These are phyloP conservation scores for Eristalinus aeneus DNA, from an alignment of 2,888 invertebrate genomes.

Conservation along the genomic window DNA sequence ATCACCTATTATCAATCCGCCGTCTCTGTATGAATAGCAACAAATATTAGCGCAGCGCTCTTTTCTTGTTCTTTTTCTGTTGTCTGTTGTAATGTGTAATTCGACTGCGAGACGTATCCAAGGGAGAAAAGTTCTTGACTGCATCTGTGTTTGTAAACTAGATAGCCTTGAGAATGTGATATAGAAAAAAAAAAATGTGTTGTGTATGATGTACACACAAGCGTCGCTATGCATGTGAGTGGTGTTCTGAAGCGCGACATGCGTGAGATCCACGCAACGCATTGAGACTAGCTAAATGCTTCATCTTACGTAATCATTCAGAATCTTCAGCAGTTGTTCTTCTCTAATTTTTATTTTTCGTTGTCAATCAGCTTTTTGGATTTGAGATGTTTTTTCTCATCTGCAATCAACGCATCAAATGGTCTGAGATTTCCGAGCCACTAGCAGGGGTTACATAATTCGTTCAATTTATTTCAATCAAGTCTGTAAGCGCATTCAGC, in stretches of 20 bases:
- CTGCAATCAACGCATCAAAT: slow-evolving; percentile 18
- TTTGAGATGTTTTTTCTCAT: slow-evolving; percentile 5
- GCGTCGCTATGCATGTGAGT: slow-evolving; percentile 57
- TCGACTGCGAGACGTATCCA: slow-evolving; percentile 20
- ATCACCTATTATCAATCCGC: slow-evolving; percentile 59
- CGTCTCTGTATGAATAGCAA: slow-evolving; percentile 25
- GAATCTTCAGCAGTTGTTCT: slow-evolving; percentile 1
- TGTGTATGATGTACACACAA: slow-evolving; percentile 32
- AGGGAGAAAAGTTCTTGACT: slow-evolving; percentile 41
- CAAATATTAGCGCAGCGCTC: slow-evolving; percentile 31
- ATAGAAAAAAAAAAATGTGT: slow-evolving; percentile 2
- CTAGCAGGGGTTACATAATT: not conserved
- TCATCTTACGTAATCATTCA: slow-evolving; percentile 37
- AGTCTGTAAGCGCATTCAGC: not conserved
- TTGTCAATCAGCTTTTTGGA: not conserved
- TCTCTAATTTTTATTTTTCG: not conserved
- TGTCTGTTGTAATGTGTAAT: slow-evolving; percentile 62
- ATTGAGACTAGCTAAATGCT: slow-evolving; percentile 55
- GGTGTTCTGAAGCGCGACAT: slow-evolving; percentile 59
- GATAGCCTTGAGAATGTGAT: slow-evolving; percentile 56
- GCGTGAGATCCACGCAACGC: slow-evolving; percentile 67
- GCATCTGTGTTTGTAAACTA: slow-evolving; percentile 65
- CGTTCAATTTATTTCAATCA: not conserved
- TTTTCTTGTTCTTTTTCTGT: not conserved
- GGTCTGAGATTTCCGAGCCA: not conserved